phyloP scores from a whole-genome alignment of 2,888 invertebrate genomes.

The Hydriomena furcata region DNA sequence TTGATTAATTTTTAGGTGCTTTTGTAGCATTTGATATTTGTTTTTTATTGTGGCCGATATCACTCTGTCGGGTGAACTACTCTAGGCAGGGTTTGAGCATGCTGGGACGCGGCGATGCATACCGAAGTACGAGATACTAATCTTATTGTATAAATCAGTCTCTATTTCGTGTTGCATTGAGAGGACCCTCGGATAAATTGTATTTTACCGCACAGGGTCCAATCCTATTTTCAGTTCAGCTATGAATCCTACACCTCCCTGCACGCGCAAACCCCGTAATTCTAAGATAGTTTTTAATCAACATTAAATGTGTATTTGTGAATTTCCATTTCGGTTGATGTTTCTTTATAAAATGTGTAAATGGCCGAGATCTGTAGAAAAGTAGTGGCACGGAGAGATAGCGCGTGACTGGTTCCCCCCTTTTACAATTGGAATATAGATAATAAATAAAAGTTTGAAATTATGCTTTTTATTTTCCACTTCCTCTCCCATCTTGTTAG shows the following conservation, averaged over 20 bases:
- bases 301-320: conserved; percentile 83
- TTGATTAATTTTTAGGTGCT: conserved; percentile 58
- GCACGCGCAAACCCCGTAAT: conserved; percentile 57
- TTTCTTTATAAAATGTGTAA: conserved; percentile 79
- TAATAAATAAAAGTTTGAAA: conserved; percentile 79
- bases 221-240: conserved; percentile 39
- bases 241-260: conserved; percentile 44
- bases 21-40: conserved; percentile 59
- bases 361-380: conserved; percentile 78
- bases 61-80: conserved; percentile 66
- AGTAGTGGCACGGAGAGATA: conserved; percentile 78
- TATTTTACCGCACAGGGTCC: conserved; percentile 36
- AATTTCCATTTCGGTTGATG: conserved; percentile 80
- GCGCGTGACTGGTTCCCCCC: conserved; percentile 78
- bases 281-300: conserved; percentile 74
- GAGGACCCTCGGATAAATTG: conserved; percentile 24
- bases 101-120: conserved; percentile 50
- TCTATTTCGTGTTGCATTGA: conserved; percentile 28
- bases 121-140: conserved; percentile 43
- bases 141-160: conserved; percentile 22
- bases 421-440: conserved; percentile 83
- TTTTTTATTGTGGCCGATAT: conserved; percentile 67
- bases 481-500: conserved; percentile 39
- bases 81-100: conserved; percentile 53
- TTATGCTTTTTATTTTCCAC: conserved; percentile 60